Base-by-base conservation (phyloP, 2,113 vertebrate species). In the Scartelaos histophorus region DNA sequence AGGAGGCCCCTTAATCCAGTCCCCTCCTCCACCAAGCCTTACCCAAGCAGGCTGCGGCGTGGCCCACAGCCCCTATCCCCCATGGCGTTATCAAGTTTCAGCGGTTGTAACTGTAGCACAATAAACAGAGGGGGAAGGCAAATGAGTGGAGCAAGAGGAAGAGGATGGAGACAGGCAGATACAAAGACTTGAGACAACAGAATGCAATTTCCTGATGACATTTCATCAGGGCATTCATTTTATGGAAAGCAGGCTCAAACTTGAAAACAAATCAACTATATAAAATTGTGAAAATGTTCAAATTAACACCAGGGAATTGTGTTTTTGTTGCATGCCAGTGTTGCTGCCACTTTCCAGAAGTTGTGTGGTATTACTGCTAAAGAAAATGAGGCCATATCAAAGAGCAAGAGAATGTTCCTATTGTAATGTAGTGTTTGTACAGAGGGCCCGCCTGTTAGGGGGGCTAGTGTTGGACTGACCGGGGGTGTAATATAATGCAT, bases 51-150 rank as follows among this genome's bases (percentile, higher is more conserved):
- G 80, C 87, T 76, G 76, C 69, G 80, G 71, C 61, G 29, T 57
- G n/a, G 73, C 79, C 87, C 80, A 79, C 86, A 69, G 35, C 86
- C 86, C 78, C 82, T 88, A 92, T 92, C 92, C 92, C 89, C 92
- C 86, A 88, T 85, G 82, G 89, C 85, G 93, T 94, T 92, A 94
- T 95, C 95, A 93, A 90, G 92, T 95, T 94, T 94, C 93, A 85
- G 89, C 85, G 87, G 87, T 91, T 85, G 91, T 87, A 89, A 90
- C 87, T 91, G 86, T 91, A 91, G 90, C 88, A 90, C 90, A 89
- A 93, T 90, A 91, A 91, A 90, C 88, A 92, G 84, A 85, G 84
- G 76, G 85, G 86, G 81, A 71, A 85, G 85, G 84, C 81, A 57
- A 74, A 80, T 60, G 53, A 73, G 22, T 46, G 67, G 58, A 73